These are phyloP conservation scores for Parochlus steinenii DNA, from an alignment of 2,888 invertebrate genomes.

Conservation along the genomic window DNA sequence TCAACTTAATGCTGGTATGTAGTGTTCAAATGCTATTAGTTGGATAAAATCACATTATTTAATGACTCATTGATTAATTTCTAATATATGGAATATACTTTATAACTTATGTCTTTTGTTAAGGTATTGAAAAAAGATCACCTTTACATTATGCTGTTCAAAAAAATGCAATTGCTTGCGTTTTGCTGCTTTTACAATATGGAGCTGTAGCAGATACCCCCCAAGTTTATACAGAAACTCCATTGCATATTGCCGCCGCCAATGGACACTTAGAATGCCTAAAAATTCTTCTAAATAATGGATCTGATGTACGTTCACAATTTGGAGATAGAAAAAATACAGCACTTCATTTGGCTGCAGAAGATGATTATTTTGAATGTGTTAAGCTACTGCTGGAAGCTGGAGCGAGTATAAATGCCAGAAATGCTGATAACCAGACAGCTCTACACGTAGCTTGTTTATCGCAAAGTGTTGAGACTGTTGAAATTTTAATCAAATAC, in stretches of 20 bases:
- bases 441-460: constrained; percentile 71
- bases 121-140: constrained; percentile 44
- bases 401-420: constrained; percentile 58
- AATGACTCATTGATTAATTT: no score
- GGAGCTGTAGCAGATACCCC: constrained; percentile 72
- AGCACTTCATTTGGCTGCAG: constrained; percentile 73
- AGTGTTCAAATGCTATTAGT: no score
- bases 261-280: constrained; percentile 53
- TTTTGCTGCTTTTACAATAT: constrained; percentile 49
- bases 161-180: constrained; percentile 56
- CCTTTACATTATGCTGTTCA: constrained; percentile 75
- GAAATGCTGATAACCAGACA: constrained; percentile 60
- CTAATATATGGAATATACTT: no score
- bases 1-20: constrained; percentile 70
- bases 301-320: constrained; percentile 64
- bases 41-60: no score
- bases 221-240: constrained; percentile 73
- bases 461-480: constrained; percentile 61
- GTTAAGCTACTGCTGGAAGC: constrained; percentile 52
- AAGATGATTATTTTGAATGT: constrained; percentile 70
- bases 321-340: constrained; percentile 54
- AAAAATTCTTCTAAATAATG: constrained; percentile 53
- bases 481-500: constrained; percentile 48
- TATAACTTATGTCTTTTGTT: no score
- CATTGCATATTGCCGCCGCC: constrained; percentile 64